Conservation (phyloP, 2,888 invertebrate genomes). For the Stramonita haemastoma region DNA sequence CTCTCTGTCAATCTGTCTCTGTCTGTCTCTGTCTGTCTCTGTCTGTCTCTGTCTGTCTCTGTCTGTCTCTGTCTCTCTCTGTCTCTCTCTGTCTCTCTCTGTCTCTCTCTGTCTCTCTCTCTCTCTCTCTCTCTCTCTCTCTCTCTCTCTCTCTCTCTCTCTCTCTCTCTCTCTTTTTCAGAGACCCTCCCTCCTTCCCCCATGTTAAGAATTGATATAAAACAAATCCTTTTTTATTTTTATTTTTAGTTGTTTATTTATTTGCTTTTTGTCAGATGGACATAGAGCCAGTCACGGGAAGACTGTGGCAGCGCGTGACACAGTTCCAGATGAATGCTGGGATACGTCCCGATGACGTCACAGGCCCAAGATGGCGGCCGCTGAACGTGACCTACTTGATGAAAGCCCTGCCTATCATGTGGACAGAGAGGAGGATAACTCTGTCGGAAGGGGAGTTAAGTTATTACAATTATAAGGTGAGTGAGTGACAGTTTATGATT, state of each 20-base stretch:
- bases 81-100: no score
- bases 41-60: no score
- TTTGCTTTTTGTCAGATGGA: conserved; percentile 46
- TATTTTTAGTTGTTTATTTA: no score
- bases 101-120: no score
- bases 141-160: no score
- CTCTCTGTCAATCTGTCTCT: neutral
- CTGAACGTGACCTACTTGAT: conserved; percentile 45
- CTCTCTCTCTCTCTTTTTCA: no score
- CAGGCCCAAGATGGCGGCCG: conserved; percentile 26
- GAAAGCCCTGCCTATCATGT: conserved; percentile 47
- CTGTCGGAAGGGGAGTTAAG: neutral
- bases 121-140: no score
- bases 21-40: neutral
- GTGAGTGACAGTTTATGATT: neutral
- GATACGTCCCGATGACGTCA: conserved; percentile 35
- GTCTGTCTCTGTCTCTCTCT: no score
- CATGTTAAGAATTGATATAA: no score
- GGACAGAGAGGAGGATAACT: conserved; percentile 45
- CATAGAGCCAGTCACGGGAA: conserved; percentile 55
- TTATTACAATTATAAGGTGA: conserved; percentile 43
- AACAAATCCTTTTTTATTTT: no score
- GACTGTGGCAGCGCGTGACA: conserved; percentile 51
- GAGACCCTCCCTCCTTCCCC: no score
- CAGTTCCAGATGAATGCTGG: conserved; percentile 54